A percentile compares a stretch with the other conserved stretches of the same genome.
These are phyloP conservation scores for Zygaena filipendulae DNA, from an alignment of 2,888 invertebrate species.

Conservation along the genomic window DNA sequence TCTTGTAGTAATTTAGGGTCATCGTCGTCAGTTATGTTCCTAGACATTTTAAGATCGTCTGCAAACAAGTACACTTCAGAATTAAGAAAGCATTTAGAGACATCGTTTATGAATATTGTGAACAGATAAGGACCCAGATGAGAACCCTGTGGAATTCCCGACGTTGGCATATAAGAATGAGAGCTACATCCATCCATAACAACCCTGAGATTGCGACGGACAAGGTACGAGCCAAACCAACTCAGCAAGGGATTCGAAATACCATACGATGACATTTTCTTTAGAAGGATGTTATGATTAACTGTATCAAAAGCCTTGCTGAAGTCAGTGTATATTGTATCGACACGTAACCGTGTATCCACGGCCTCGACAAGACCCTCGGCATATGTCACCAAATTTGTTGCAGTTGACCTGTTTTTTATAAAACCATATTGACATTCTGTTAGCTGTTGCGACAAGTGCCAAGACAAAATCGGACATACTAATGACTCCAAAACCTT, in stretches of 20 bases:
- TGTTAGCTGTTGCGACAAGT: too few species aligned
- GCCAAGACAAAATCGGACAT: too few species aligned
- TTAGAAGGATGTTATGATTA: background rate
- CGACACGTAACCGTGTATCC: conserved; percentile 4
- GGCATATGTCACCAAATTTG: background rate
- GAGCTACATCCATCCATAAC: conserved; percentile 12
- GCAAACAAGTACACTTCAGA: conserved; percentile 11
- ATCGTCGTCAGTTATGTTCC: conserved; percentile 1
- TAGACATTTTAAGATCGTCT: conserved; percentile 13
- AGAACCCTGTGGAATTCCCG: conserved; percentile 11
- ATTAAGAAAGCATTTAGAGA: conserved; percentile 6
- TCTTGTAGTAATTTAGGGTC: conserved; percentile 8
- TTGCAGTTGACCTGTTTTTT: background rate
- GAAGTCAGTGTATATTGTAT: background rate
- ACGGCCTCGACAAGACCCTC: conserved; percentile 7
- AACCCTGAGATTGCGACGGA: conserved; percentile 7
- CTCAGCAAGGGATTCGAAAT: background rate
- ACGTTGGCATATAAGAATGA: conserved; percentile 2
- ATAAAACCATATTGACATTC: too few species aligned
- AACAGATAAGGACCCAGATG: conserved; percentile 11
- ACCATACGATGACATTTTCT: background rate
- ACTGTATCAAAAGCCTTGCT: background rate
- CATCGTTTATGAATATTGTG: conserved; percentile 11
- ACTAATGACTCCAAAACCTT: too few species aligned
- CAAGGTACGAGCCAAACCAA: background rate